Percentiles rank a stretch among this genome's conserved stretches.
These are phyloP conservation scores for Drosophila nigricruria DNA, from an alignment of 2,888 invertebrate species.

Conservation along the genomic window DNA sequence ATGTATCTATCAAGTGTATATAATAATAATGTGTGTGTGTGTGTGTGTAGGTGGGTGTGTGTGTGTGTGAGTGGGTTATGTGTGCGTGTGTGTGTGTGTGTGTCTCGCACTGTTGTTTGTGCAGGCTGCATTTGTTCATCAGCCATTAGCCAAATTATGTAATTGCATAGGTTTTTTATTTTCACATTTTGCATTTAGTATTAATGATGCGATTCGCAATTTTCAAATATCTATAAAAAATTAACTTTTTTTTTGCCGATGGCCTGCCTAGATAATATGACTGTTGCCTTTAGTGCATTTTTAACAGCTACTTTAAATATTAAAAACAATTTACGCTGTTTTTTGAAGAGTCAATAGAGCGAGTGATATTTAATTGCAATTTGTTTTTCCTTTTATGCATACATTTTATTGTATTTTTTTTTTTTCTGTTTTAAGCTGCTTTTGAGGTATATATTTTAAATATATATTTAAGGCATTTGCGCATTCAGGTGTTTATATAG, in stretches of 20 bases:
- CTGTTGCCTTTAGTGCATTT: background rate
- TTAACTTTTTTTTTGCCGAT: constrained; percentile 6
- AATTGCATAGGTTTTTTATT: constrained; percentile 31
- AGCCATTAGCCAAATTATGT: constrained; percentile 61
- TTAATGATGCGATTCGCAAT: constrained; percentile 8
- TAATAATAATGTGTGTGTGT: constrained; percentile 21
- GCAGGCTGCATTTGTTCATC: constrained; percentile 41
- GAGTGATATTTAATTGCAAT: constrained; percentile 8
- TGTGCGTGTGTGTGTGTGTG: constrained; percentile 15
- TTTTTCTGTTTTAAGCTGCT: background rate
- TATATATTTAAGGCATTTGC: background rate
- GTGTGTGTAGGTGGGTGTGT: background rate
- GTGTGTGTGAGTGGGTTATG: constrained; percentile 13
- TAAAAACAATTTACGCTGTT: background rate
- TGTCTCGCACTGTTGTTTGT: constrained; percentile 34
- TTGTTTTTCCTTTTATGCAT: background rate
- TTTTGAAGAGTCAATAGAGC: constrained; percentile 5
- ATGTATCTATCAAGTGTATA: constrained; percentile 46
- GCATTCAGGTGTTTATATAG: no score
- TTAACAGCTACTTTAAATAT: constrained; percentile 10
- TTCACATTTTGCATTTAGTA: constrained; percentile 16
- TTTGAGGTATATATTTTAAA: background rate
- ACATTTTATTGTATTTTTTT: background rate
- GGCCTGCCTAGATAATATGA: background rate
- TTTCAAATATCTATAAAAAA: constrained; percentile 4